Evolutionary conservation across 1,140 invertebrate species (phyloP).

Genomic region (Drosophila bipectinata): DNA sequence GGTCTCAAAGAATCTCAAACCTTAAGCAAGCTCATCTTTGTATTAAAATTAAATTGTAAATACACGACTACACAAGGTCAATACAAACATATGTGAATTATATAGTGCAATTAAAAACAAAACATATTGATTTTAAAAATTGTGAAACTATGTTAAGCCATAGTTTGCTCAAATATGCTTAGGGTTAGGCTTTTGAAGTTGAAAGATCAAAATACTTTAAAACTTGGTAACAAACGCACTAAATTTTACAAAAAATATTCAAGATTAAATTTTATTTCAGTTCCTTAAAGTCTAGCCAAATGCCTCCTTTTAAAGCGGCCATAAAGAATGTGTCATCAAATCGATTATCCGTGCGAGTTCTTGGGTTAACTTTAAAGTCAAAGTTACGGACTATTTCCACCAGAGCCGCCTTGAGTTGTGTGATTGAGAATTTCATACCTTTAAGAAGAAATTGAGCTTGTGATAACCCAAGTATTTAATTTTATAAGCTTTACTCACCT

Average conservation of each 20-base stretch:
- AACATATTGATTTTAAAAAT: too few species aligned
- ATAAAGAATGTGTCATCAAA: slow-evolving; percentile 56
- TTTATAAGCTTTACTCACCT: slow-evolving; percentile 63
- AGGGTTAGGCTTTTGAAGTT: too few species aligned
- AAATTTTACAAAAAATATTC: too few species aligned
- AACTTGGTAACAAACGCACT: too few species aligned
- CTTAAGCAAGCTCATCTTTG: background rate
- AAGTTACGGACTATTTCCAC: slow-evolving; percentile 59
- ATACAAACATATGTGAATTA: too few species aligned
- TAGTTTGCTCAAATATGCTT: too few species aligned
- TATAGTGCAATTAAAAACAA: too few species aligned
- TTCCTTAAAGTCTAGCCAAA: slow-evolving; percentile 60
- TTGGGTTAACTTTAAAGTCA: slow-evolving; percentile 52
- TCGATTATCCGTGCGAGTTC: slow-evolving; percentile 46
- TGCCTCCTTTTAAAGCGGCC: slow-evolving; percentile 51
- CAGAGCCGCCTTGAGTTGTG: slow-evolving; percentile 65
- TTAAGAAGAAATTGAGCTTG: too few species aligned
- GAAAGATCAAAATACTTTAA: too few species aligned
- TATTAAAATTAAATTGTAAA: background rate
- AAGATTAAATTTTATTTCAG: background rate
- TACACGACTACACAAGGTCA: too few species aligned
- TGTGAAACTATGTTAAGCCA: too few species aligned
- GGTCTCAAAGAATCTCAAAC: background rate
- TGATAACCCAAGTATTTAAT: background rate
- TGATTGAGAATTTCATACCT: slow-evolving; percentile 69